A percentile compares a stretch with the other conserved stretches of the same genome.
phyloP scores from a whole-genome alignment of 2,888 invertebrate genomes.

The Eupeodes latifasciatus region DNA sequence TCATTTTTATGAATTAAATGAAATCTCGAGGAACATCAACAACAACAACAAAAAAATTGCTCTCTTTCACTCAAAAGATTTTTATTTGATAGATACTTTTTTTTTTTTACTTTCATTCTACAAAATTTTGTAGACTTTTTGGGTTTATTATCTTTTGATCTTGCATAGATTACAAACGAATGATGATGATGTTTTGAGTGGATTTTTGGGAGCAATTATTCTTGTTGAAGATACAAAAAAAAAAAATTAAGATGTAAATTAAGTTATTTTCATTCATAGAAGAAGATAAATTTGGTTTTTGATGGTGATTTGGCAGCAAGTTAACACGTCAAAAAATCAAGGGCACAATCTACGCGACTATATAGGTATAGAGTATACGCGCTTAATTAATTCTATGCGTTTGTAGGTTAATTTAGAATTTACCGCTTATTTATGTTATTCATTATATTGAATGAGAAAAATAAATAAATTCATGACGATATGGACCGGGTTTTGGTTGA shows the following conservation, averaged over 20 bases:
- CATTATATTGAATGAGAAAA: too few relatives aligned
- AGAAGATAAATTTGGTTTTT: background rate
- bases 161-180: constrained; percentile 39
- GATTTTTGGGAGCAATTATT: constrained; percentile 37
- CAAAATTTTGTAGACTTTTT: background rate
- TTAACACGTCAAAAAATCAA: constrained; percentile 7
- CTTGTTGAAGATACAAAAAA: constrained; percentile 13
- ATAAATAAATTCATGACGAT: too few relatives aligned
- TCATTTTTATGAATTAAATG: constrained; percentile 71
- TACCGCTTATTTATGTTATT: background rate
- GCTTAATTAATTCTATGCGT: background rate
- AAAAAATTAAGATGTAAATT: constrained; percentile 39
- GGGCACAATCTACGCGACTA: background rate
- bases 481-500: too few relatives aligned
- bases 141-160: constrained; percentile 38
- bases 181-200: constrained; percentile 42
- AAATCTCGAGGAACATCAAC: constrained; percentile 38
- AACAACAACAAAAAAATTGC: constrained; percentile 12
- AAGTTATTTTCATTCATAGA: constrained; percentile 11
- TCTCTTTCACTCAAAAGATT: constrained; percentile 65
- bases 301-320: background rate
- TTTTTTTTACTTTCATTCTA: constrained; percentile 2
- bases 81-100: constrained; percentile 7
- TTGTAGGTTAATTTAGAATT: constrained; percentile 3
- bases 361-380: too few relatives aligned